These are phyloP conservation scores for Synergus japonicus DNA, from an alignment of 2,888 invertebrate species.

Conservation along the genomic window DNA sequence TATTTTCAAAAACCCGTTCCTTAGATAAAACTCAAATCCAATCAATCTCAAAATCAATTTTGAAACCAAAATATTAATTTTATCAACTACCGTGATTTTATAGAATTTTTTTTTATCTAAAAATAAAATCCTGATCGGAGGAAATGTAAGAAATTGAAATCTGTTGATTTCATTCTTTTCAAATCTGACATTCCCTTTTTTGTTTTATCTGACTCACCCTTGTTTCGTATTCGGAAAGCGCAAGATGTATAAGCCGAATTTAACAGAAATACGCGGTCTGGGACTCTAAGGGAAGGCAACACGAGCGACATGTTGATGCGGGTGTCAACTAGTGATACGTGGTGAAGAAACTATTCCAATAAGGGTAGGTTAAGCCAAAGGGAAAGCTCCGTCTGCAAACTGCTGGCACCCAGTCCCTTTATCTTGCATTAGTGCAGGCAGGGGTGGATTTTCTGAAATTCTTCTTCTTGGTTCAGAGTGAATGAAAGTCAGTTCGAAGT, in stretches of 20 bases:
- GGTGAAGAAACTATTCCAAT: slow-evolving; percentile 53
- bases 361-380: slow-evolving; percentile 45
- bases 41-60: background rate
- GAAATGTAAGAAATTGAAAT: background rate
- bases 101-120: background rate
- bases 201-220: background rate
- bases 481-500: background rate
- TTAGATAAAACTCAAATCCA: background rate
- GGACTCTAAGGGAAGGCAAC: slow-evolving; percentile 9
- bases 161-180: background rate
- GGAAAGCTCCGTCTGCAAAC: slow-evolving; percentile 47
- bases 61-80: too few species aligned
- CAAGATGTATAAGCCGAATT: too few species aligned
- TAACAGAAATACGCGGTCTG: too few species aligned
- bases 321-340: slow-evolving; percentile 44
- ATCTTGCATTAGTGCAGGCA: slow-evolving; percentile 9
- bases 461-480: background rate
- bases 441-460: slow-evolving; percentile 25
- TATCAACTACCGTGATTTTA: background rate
- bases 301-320: slow-evolving; percentile 41
- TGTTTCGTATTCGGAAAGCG: too few species aligned
- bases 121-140: background rate
- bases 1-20: too few species aligned
- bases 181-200: background rate
- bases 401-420: slow-evolving; percentile 43